These are phyloP conservation scores for Mus musculus DNA, from an alignment of 2,113 vertebrate genomes.

Conservation along the genomic window DNA sequence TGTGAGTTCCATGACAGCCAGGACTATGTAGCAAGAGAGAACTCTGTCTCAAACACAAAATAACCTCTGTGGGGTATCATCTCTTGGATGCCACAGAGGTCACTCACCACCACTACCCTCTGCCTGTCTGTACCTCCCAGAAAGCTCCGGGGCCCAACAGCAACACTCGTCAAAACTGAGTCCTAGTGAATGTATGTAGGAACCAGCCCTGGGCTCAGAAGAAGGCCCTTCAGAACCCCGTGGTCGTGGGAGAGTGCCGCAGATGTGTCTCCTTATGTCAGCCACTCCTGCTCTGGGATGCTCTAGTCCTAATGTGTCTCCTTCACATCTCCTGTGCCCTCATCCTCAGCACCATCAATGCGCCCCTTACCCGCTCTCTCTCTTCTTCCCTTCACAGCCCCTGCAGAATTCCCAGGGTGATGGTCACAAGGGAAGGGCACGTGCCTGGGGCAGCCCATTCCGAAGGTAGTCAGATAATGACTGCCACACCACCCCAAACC, in stretches of 20 bases:
- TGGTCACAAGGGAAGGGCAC: slow-evolving; percentile 52
- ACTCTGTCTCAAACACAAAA: neutral
- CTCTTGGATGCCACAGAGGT: neutral
- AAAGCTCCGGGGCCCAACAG: neutral
- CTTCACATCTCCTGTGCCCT: neutral
- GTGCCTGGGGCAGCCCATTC: neutral
- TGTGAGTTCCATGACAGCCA: neutral
- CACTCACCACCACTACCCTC: neutral
- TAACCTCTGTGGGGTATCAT: neutral
- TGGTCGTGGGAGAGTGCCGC: neutral
- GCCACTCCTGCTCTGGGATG: neutral
- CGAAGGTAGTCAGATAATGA: slow-evolving; percentile 40
- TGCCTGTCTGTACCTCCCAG: neutral
- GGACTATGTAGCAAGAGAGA: neutral
- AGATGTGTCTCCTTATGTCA: neutral
- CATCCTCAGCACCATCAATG: neutral
- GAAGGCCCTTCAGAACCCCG: neutral
- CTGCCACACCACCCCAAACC: slow-evolving; percentile 24
- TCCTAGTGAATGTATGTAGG: neutral
- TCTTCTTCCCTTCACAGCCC: slow-evolving; percentile 64
- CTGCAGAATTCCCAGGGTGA: slow-evolving; percentile 75
- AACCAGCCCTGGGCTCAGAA: neutral
- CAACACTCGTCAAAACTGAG: neutral
- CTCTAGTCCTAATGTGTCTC: neutral
- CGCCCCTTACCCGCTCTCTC: neutral